Conservation (phyloP, 37 sponge, comb jelly and placozoan genomes). For the Aplysina aerophoba region DNA sequence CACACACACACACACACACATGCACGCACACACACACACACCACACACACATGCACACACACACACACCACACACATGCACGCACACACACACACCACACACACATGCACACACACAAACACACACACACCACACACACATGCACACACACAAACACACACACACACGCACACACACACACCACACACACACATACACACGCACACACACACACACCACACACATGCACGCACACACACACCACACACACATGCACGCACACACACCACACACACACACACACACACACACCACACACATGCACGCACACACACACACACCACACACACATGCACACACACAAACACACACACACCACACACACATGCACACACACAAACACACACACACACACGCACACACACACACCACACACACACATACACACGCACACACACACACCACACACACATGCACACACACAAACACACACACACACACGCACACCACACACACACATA, state of each 20-base stretch:
- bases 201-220: neutral
- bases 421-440: neutral
- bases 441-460: slow-evolving; percentile 1
- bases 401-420: neutral
- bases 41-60: neutral
- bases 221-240: slow-evolving; percentile 19
- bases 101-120: too few relatives aligned
- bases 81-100: neutral
- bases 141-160: neutral
- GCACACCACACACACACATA: neutral
- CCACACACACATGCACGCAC: too few relatives aligned
- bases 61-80: neutral
- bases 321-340: too few relatives aligned
- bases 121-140: neutral
- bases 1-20: neutral
- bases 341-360: neutral
- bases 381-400: neutral
- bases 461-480: neutral
- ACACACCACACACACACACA: neutral
- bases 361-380: neutral
- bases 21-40: neutral
- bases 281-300: slow-evolving; percentile 15
- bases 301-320: slow-evolving; percentile 1
- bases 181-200: neutral
- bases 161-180: neutral